Evolutionary conservation across 2,797 vertebrate species (phyloP).

Genomic region (Brachymystax lenok): DNA sequence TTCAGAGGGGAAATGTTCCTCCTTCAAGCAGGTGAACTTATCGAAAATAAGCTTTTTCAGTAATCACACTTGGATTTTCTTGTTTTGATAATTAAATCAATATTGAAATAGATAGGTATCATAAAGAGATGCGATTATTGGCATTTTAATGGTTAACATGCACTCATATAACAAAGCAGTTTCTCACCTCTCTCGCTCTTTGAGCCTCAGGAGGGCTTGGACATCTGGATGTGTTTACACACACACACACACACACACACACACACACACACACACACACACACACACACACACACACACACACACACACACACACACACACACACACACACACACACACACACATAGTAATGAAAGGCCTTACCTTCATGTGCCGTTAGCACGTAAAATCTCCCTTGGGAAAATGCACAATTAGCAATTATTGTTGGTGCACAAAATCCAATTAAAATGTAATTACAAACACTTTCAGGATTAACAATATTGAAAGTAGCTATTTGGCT

Average conservation of each 20-base stretch:
- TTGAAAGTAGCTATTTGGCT: not conserved
- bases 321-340: slow-evolving; percentile 11
- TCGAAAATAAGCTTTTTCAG: not conserved
- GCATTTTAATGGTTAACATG: not conserved
- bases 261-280: not conserved
- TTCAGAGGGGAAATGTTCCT: not conserved
- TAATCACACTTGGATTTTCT: not conserved
- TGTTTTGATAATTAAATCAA: not conserved
- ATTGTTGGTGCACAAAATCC: not conserved
- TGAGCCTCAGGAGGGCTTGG: not conserved
- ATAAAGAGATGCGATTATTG: not conserved
- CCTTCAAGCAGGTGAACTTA: not conserved
- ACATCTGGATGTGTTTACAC: slow-evolving; percentile 31
- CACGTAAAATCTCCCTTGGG: not conserved
- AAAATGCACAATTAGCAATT: slow-evolving; percentile 17
- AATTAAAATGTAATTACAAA: not conserved
- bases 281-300: slow-evolving; percentile 6
- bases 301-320: slow-evolving; percentile 8
- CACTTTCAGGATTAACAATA: not conserved
- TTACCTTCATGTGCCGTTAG: slow-evolving; percentile 1
- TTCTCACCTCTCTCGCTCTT: slow-evolving; percentile 12
- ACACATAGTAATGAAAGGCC: not conserved
- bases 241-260: slow-evolving; percentile 10
- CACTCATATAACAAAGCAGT: not conserved
- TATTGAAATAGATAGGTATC: not conserved